Evolutionary conservation across 2,888 invertebrate species (phyloP), one percentile per base, ranked within the genome.

Genomic region (Drosophila leonis): DNA sequence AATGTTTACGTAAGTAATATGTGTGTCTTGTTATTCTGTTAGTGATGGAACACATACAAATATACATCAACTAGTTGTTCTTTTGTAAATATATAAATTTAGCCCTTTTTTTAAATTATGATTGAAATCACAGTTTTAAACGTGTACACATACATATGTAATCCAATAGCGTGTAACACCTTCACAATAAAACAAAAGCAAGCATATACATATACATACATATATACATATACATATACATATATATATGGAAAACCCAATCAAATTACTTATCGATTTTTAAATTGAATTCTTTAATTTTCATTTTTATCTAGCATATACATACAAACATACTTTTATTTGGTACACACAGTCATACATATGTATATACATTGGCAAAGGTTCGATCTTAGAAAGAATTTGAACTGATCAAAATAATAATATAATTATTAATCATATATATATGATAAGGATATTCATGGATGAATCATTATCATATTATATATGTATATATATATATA

Each of bases 61-160:
- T 13, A 13, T 8, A 33, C 18, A 49, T 49, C 7, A 18, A 13
- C 13, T 49, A 49, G 49, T 33, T 27, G 24, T 1, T 27, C 8
- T 7, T 49, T 31, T 7, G 29, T 7, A 31, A 31, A 37, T n/a
- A 56, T 13, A 24, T 24, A 4, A 2, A 4, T 41, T 8, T 9
- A 41, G 3, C 8, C 10, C 31, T 42, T 56, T 6, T 49, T 18
- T 49, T 18, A 18, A n/a, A 42, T 42, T 56, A 42, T 56, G 56
- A 33, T 42, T 42, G 20, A 33, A 56, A 56, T 56, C 56, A 56
- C 56, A 56, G 56, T 24, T 42, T 56, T 20, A 35, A 24, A 35
- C 8, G 35, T 52, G 24, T 54, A n/a, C 6, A 37, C 27, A 27
- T n/a, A 37, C 37, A 37, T 37, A 52, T 37, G 24, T 35, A 33